Evolutionary conservation across 2,113 vertebrate species (phyloP).

Genomic region (Albula glossodonta): DNA sequence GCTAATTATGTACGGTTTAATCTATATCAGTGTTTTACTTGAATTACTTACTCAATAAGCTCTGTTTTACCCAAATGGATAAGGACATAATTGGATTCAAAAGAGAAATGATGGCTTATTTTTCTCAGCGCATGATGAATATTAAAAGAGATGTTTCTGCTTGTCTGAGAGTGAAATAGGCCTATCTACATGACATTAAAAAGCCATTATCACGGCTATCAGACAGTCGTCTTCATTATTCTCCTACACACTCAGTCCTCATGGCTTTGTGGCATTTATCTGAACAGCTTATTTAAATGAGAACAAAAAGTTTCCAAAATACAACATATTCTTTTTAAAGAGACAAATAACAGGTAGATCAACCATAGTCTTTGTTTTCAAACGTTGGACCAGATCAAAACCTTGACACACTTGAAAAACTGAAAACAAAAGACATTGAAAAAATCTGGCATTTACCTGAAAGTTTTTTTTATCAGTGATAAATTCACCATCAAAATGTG

Average conservation of each 20-base stretch:
- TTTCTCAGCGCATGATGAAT: neutral
- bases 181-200: neutral
- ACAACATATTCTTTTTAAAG: neutral
- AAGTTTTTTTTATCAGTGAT: neutral
- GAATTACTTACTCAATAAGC: neutral
- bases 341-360: neutral
- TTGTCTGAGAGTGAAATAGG: neutral
- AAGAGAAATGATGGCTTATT: neutral
- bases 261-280: neutral
- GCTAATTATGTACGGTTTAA: neutral
- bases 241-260: neutral
- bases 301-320: neutral
- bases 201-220: neutral
- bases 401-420: neutral
- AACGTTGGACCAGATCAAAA: neutral
- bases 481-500: too few relatives aligned
- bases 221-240: slow-evolving; percentile 1
- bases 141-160: neutral
- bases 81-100: neutral
- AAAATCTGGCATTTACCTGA: neutral
- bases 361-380: neutral
- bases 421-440: neutral
- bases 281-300: neutral
- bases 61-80: neutral
- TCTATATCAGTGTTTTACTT: neutral